Conservation (phyloP, 2,797 vertebrate genomes). For the Neosilurus hyrtlii region DNA sequence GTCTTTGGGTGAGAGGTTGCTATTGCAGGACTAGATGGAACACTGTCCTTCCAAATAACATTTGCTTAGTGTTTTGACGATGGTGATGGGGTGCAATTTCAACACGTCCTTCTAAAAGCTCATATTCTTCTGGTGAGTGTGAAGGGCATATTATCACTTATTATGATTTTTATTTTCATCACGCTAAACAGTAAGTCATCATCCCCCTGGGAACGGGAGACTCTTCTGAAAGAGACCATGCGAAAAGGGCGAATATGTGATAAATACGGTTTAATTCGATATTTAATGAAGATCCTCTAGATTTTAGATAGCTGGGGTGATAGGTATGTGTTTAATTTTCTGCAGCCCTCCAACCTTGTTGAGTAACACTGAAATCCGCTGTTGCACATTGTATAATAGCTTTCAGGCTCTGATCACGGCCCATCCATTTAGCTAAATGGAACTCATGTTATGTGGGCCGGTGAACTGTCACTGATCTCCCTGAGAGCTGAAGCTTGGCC, state of each 20-base stretch:
- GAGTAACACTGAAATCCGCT: conserved; percentile 38
- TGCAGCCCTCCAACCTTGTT: conserved; percentile 22
- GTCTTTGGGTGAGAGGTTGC: no score
- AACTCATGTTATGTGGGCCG: conserved; percentile 41
- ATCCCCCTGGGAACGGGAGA: neutral
- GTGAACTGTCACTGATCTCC: conserved; percentile 48
- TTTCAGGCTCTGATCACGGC: conserved; percentile 42
- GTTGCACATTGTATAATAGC: conserved; percentile 40
- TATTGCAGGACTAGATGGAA: neutral
- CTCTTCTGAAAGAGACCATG: neutral
- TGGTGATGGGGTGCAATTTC: neutral
- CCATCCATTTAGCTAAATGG: conserved; percentile 50
- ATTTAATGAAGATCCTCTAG: neutral
- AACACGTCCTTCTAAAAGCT: neutral
- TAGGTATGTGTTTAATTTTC: conserved; percentile 27
- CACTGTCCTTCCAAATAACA: neutral
- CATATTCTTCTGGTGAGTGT: neutral
- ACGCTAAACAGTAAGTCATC: neutral
- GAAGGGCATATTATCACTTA: neutral
- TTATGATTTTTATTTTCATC: neutral
- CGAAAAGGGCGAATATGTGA: neutral
- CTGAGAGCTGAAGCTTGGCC: conserved; percentile 42
- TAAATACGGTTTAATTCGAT: neutral
- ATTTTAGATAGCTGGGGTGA: conserved; percentile 13
- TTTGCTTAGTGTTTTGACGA: neutral